phyloP scores from a whole-genome alignment of 1,140 invertebrate species.

The Drosophila takahashii region DNA sequence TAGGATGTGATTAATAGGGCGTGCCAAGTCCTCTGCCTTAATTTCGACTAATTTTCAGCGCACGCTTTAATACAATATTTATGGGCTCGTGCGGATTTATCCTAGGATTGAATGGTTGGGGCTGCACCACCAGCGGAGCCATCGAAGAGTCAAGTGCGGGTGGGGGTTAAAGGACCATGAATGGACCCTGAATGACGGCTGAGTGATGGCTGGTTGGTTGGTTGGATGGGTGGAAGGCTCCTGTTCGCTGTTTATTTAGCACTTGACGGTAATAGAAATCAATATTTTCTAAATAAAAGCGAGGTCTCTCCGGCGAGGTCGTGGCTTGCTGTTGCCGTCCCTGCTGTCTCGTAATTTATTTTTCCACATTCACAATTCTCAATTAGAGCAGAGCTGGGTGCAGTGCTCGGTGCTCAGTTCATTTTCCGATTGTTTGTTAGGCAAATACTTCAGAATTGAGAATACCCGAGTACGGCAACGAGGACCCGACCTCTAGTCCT shows the following conservation, averaged over 20 bases:
- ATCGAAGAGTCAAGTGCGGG: conserved; percentile 64
- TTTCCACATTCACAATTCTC: conserved; percentile 83
- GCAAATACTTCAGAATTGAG: conserved; percentile 73
- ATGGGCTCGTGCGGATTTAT: conserved; percentile 62
- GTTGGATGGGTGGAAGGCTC: conserved; percentile 13
- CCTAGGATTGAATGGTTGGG: conserved; percentile 19
- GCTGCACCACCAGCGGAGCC: conserved; percentile 20
- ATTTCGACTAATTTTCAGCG: conserved; percentile 79
- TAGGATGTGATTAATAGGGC: conserved; percentile 77
- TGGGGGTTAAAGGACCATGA: conserved; percentile 30
- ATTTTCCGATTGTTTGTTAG: conserved; percentile 80
- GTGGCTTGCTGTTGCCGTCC: conserved; percentile 18
- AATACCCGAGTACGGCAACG: conserved; percentile 50
- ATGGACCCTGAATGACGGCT: conserved; percentile 32
- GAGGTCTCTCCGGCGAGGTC: conserved; percentile 10
- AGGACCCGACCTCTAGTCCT: conserved; percentile 17
- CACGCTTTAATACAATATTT: conserved; percentile 79
- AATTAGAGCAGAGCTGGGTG: conserved; percentile 63
- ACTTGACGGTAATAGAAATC: conserved; percentile 80
- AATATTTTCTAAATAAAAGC: conserved; percentile 81
- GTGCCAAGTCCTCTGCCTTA: conserved; percentile 53
- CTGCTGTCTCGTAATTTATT: conserved; percentile 75
- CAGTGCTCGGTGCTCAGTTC: conserved; percentile 56
- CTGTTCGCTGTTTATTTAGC: conserved; percentile 64
- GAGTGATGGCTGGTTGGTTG: conserved; percentile 19